These are phyloP conservation scores for Thymelicus sylvestris DNA, from an alignment of 2,888 invertebrate species.

Conservation along the genomic window DNA sequence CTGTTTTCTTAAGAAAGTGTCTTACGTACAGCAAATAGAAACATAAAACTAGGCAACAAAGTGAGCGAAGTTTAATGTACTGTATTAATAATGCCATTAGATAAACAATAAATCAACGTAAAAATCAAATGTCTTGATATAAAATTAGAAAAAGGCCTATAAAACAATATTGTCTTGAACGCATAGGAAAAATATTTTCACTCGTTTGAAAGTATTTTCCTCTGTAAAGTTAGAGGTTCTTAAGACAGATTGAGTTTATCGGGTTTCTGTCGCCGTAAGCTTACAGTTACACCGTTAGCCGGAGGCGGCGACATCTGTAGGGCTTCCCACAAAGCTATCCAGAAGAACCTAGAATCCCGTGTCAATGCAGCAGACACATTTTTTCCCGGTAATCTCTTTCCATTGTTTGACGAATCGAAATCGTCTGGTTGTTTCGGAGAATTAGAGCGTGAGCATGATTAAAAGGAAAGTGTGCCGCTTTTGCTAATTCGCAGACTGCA, in stretches of 20 bases:
- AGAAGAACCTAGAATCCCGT: constrained; percentile 29
- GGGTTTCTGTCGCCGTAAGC: constrained; percentile 54
- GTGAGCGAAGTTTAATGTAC: constrained; percentile 14
- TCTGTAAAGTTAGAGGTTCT: constrained; percentile 27
- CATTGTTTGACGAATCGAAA: constrained; percentile 9
- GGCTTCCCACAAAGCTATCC: constrained; percentile 44
- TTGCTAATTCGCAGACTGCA: background rate
- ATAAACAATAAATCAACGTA: too few relatives aligned
- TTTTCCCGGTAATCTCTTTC: constrained; percentile 4
- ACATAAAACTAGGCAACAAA: constrained; percentile 4
- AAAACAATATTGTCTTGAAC: background rate
- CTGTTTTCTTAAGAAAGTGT: constrained; percentile 18
- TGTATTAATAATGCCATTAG: too few relatives aligned
- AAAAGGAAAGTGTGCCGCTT: constrained; percentile 10
- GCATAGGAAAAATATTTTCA: constrained; percentile 8
- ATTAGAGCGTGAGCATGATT: constrained; percentile 15
- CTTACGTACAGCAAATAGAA: constrained; percentile 9
- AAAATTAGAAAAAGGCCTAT: too few relatives aligned
- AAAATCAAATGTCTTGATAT: too few relatives aligned
- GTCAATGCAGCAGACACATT: constrained; percentile 21
- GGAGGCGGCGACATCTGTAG: constrained; percentile 53
- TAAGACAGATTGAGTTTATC: constrained; percentile 47
- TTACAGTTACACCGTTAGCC: constrained; percentile 55
- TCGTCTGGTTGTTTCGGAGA: constrained; percentile 7
- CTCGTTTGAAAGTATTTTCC: background rate